Base-by-base conservation (phyloP, 2,113 vertebrate species). In the Gadus macrocephalus region DNA sequence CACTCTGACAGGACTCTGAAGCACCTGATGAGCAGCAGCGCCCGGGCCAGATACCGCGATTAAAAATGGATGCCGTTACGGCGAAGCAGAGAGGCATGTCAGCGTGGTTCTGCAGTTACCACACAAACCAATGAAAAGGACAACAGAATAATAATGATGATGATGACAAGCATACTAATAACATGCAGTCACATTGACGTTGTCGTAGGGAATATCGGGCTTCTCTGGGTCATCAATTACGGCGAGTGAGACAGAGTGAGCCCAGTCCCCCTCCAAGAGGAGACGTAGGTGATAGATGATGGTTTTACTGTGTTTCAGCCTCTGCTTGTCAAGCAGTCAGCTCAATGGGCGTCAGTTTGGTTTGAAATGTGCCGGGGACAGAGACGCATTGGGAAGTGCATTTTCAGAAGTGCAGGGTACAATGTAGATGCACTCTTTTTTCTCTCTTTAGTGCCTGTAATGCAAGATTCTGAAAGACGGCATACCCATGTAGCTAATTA, bases 1-100 rank as follows among this genome's bases (percentile, higher is more conserved):
- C 85, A 84, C 80, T 85, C 79, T 86, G 85, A 90, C 87, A 87
- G 81, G 72, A 86, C 75, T 81, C 81, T 76, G 78, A 85, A 71
- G 78, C 76, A 81, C 87, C 89, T 86, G 85, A 89, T 19, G 73
- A 86, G 89, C 85, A 61, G 79, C 73, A 68, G 82, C 49, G 80
- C 42, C 42, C 42, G 42, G 83, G 74, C 85, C 81, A 82, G 80
- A 86, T 81, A 84, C 78, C 73, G 17, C 73, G 78, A 86, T 90
- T 89, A 89, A 88, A 89, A 86, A 89, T 89, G 83, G 72, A 89
- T 85, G 86, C 77, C 73, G 77, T 76, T 82, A 83, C 55, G 62
- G 15, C 53, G 64, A 11, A 62, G 42, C 28, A 61, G 61, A 74
- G 79, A 73, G 74, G 75, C 73, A 74, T 81, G 81, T 78, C 42